Percentiles rank a stretch among this genome's conserved stretches.
phyloP scores from a whole-genome alignment of 2,797 vertebrate species.

The Bucorvus abyssinicus region DNA sequence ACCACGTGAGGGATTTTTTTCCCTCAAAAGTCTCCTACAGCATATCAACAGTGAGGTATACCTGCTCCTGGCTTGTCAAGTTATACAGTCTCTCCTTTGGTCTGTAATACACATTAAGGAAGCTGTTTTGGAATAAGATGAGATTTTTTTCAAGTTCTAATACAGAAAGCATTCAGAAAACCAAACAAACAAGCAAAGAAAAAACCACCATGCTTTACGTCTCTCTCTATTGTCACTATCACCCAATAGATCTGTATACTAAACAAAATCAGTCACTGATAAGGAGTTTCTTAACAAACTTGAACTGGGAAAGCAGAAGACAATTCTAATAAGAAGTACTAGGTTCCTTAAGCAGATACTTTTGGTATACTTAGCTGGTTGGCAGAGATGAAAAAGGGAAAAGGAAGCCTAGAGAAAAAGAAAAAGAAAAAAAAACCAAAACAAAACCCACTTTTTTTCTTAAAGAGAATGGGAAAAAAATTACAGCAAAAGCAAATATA shows the following conservation, averaged over 20 bases:
- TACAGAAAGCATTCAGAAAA: neutral
- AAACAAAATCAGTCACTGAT: neutral
- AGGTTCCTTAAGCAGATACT: neutral
- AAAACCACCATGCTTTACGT: neutral
- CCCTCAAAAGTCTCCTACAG: neutral
- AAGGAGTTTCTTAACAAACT: neutral
- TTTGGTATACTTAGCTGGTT: neutral
- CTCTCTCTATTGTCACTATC: neutral
- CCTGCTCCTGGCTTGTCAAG: neutral
- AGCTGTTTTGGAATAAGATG: neutral
- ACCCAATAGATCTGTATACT: neutral
- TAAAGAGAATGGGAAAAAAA: neutral
- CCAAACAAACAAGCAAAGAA: neutral
- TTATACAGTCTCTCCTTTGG: neutral
- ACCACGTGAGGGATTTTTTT: neutral
- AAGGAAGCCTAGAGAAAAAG: neutral
- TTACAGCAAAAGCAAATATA: neutral
- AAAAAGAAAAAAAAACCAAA: no score
- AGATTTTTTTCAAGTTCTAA: neutral
- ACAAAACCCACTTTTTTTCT: neutral
- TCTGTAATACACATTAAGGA: neutral
- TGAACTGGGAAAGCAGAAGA: neutral
- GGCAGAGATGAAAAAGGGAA: neutral
- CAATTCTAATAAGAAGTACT: neutral
- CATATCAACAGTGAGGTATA: neutral